Conservation (phyloP, 2,113 vertebrate genomes). For the Bufo bufo region DNA sequence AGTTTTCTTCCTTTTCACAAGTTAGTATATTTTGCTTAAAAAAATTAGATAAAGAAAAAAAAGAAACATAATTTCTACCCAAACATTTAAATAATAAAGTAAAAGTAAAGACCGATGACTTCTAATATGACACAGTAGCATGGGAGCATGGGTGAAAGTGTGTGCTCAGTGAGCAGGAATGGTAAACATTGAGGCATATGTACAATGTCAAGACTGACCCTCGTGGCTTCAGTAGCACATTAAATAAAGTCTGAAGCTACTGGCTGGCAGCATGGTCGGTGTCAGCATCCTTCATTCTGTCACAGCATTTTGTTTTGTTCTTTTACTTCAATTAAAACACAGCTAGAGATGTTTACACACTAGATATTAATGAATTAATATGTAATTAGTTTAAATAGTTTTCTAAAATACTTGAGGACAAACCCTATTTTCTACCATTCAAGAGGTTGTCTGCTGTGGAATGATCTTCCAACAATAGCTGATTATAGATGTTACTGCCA, state of each 20-base stretch:
- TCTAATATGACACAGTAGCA: neutral
- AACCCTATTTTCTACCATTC: neutral
- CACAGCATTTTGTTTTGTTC: neutral
- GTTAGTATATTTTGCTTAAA: neutral
- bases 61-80: neutral
- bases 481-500: too few relatives aligned
- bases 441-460: neutral
- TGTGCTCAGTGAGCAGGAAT: neutral
- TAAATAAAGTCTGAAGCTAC: conserved; percentile 14
- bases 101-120: neutral
- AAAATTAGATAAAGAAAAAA: neutral
- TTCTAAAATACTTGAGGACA: neutral
- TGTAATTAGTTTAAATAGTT: neutral
- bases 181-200: conserved; percentile 29
- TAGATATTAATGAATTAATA: neutral
- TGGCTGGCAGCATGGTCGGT: conserved; percentile 20
- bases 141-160: neutral
- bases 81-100: neutral
- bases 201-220: conserved; percentile 23
- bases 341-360: conserved; percentile 8
- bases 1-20: too few relatives aligned
- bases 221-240: conserved; percentile 16
- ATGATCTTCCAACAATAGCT: too few relatives aligned
- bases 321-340: neutral
- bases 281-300: conserved; percentile 1